These are phyloP conservation scores for Andrena fulva DNA, from an alignment of 2,888 invertebrate species.

Conservation along the genomic window DNA sequence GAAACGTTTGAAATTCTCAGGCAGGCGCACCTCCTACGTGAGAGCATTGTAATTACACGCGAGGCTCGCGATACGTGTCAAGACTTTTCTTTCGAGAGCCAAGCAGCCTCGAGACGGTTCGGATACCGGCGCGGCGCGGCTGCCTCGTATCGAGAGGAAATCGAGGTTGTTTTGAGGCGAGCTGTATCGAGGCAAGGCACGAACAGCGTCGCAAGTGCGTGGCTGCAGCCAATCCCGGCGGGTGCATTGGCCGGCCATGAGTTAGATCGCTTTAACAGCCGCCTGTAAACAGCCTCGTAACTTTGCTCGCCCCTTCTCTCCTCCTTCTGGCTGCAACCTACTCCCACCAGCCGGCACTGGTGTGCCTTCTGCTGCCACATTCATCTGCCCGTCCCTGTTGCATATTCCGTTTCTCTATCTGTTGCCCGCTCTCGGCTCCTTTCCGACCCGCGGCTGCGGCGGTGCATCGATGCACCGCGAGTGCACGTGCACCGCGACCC, in stretches of 20 bases:
- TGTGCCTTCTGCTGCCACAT: conserved; percentile 56
- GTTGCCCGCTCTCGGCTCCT: conserved; percentile 17
- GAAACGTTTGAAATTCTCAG: no score
- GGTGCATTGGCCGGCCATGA: conserved; percentile 82
- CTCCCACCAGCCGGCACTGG: conserved; percentile 35
- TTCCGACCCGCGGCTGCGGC: conserved; percentile 4
- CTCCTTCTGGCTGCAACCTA: conserved; percentile 46
- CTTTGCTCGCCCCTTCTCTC: conserved; percentile 68
- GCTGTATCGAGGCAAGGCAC: conserved; percentile 49
- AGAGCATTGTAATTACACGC: not conserved
- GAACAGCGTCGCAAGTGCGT: conserved; percentile 64
- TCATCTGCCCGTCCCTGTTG: conserved; percentile 44
- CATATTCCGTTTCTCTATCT: conserved; percentile 51
- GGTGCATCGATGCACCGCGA: conserved; percentile 25
- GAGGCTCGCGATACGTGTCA: not conserved
- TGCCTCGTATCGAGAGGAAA: not conserved
- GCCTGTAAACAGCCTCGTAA: conserved; percentile 82
- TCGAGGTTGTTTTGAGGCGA: conserved; percentile 36
- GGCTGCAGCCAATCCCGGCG: conserved; percentile 74
- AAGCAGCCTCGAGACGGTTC: not conserved
- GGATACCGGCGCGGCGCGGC: not conserved
- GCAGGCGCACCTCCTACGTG: no score
- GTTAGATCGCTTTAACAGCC: conserved; percentile 81
- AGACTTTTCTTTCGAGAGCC: not conserved
- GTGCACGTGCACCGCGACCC: conserved; percentile 35